Percentiles rank a stretch among this genome's conserved stretches.
phyloP scores from a whole-genome alignment of 1,140 invertebrate species.

The Papilio machaon region DNA sequence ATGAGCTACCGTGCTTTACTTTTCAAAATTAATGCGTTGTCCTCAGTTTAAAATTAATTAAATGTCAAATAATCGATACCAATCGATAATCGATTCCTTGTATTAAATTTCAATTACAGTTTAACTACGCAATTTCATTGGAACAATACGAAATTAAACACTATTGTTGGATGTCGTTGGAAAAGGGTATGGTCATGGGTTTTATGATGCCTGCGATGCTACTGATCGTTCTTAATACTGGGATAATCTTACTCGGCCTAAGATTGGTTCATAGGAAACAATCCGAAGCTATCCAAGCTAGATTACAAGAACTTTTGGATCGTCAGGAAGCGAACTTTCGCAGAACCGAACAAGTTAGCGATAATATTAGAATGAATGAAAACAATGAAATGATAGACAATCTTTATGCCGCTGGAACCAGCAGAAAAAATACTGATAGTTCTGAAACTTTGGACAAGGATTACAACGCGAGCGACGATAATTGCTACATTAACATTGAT shows the following conservation, averaged over 20 bases:
- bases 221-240: slow-evolving; percentile 84
- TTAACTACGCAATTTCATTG: slow-evolving; percentile 84
- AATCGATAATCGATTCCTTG: not conserved
- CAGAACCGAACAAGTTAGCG: slow-evolving; percentile 56
- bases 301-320: slow-evolving; percentile 74
- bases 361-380: slow-evolving; percentile 56
- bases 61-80: not conserved
- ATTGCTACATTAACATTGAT: slow-evolving; percentile 55
- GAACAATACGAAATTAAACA: slow-evolving; percentile 86
- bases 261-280: slow-evolving; percentile 74
- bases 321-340: slow-evolving; percentile 70
- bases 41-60: not conserved
- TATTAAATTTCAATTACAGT: slow-evolving; percentile 71
- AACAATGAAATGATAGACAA: slow-evolving; percentile 69
- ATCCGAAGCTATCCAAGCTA: slow-evolving; percentile 67
- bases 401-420: slow-evolving; percentile 64
- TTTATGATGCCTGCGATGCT: slow-evolving; percentile 87
- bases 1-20: not conserved
- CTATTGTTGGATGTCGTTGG: slow-evolving; percentile 89
- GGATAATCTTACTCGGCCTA: slow-evolving; percentile 75
- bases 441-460: slow-evolving; percentile 75
- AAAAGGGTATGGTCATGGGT: slow-evolving; percentile 87
- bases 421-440: slow-evolving; percentile 73
- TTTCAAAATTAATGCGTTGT: not conserved
- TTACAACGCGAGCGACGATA: slow-evolving; percentile 67